Percentiles rank a stretch among this genome's conserved stretches.
Evolutionary conservation across 2,113 vertebrate species (phyloP).

Genomic region (Tychaedon coryphoeus): DNA sequence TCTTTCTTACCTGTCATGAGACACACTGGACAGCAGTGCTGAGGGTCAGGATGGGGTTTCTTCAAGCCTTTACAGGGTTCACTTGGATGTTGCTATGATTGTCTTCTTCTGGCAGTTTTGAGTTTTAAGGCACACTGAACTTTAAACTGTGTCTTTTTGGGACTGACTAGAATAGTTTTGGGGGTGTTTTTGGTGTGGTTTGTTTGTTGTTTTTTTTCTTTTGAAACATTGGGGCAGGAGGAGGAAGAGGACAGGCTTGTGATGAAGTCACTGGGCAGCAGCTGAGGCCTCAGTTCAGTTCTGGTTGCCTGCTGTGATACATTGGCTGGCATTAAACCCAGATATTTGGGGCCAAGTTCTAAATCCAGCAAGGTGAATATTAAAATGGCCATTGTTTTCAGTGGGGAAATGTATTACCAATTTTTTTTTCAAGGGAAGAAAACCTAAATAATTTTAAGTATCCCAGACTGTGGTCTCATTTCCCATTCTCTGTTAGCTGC

Average conservation of each 20-base stretch:
- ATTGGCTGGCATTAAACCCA: neutral
- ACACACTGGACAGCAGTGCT: neutral
- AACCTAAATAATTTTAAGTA: neutral
- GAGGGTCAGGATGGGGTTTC: neutral
- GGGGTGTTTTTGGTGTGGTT: neutral
- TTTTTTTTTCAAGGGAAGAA: neutral
- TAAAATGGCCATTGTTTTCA: neutral
- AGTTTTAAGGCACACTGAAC: neutral
- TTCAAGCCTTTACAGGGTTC: neutral
- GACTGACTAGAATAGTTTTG: neutral
- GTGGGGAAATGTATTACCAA: neutral
- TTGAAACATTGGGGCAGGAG: neutral
- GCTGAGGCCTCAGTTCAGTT: neutral
- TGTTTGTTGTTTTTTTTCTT: neutral
- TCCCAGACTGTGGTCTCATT: rapidly evolving
- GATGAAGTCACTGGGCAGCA: neutral
- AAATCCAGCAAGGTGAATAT: neutral
- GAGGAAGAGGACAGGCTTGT: neutral
- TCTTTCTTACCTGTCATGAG: neutral
- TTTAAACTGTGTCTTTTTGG: neutral
- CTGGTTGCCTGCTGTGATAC: neutral
- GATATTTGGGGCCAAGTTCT: neutral
- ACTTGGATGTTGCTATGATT: neutral
- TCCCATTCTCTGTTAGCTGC: neutral
- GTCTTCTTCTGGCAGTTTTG: neutral